Percentiles rank a stretch among this genome's conserved stretches.
phyloP scores from a whole-genome alignment of 2,888 invertebrate species.

The Reticulitermes lucifugus region DNA sequence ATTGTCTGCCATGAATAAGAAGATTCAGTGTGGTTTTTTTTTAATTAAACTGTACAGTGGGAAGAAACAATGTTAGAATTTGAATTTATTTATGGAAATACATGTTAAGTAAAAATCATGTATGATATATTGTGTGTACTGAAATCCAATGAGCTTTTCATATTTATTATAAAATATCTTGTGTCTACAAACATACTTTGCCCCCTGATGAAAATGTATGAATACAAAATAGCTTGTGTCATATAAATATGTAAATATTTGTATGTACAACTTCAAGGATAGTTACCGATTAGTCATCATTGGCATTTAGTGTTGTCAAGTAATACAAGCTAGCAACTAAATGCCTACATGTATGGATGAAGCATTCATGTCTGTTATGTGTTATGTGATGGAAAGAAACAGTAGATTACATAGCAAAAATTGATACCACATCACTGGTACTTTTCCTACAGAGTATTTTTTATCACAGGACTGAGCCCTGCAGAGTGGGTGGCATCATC shows the following conservation, averaged over 20 bases:
- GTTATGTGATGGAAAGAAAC: too few species aligned
- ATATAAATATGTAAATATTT: not conserved
- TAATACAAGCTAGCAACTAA: conserved; percentile 1
- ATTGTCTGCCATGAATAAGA: too few species aligned
- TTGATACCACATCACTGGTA: too few species aligned
- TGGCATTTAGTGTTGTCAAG: not conserved
- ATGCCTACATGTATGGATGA: not conserved
- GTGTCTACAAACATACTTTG: not conserved
- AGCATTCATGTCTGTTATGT: too few species aligned
- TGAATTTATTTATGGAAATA: not conserved
- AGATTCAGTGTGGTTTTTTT: not conserved
- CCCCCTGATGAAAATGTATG: not conserved
- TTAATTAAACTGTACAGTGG: not conserved
- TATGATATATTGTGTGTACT: not conserved
- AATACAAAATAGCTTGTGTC: not conserved
- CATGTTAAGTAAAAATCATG: not conserved
- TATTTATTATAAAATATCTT: not conserved
- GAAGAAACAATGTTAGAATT: not conserved
- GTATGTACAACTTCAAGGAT: not conserved
- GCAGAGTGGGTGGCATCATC: too few species aligned
- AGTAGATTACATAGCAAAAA: too few species aligned
- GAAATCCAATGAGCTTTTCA: not conserved
- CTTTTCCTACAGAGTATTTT: too few species aligned
- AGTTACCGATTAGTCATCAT: conserved; percentile 6
- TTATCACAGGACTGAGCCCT: too few species aligned